Conservation (phyloP, 2,888 invertebrate genomes). For the Dicroscelio sp. region DNA sequence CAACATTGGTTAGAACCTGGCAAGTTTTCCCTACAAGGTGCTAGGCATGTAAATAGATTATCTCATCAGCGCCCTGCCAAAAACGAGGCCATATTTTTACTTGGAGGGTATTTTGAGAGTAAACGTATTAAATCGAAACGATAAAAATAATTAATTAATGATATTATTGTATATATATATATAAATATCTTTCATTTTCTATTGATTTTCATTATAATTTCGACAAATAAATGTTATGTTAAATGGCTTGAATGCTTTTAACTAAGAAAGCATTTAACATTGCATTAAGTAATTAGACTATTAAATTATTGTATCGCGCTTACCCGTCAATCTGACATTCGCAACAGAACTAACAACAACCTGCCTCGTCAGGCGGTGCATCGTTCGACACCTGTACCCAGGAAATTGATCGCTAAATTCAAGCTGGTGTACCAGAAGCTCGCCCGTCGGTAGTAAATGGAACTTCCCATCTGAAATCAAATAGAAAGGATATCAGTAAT, state of each 20-base stretch:
- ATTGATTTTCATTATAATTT: too few species aligned
- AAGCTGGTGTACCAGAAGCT: constrained; percentile 95
- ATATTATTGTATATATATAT: too few species aligned
- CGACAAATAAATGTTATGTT: constrained; percentile 1
- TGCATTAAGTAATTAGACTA: constrained; percentile 68
- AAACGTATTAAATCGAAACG: too few species aligned
- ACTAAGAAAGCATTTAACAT: constrained; percentile 36
- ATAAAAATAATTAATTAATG: too few species aligned
- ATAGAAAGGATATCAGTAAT: constrained; percentile 75
- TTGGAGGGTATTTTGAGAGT: too few species aligned
- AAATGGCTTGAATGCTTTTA: constrained; percentile 20
- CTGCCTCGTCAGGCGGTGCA: constrained; percentile 95
- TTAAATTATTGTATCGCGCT: constrained; percentile 68
- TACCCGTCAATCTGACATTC: constrained; percentile 94
- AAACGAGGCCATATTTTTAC: too few species aligned
- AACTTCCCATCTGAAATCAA: constrained; percentile 94
- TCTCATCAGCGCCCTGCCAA: too few species aligned
- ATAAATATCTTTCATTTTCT: too few species aligned
- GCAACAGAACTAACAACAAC: constrained; percentile 94
- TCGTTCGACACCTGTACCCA: constrained; percentile 94
- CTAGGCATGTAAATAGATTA: too few species aligned
- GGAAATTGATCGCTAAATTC: constrained; percentile 95
- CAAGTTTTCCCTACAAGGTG: too few species aligned
- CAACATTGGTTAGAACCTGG: too few species aligned
- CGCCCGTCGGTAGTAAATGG: constrained; percentile 95